Evolutionary conservation across 2,797 vertebrate genomes (phyloP).

Genomic region (Lepus townsendii): DNA sequence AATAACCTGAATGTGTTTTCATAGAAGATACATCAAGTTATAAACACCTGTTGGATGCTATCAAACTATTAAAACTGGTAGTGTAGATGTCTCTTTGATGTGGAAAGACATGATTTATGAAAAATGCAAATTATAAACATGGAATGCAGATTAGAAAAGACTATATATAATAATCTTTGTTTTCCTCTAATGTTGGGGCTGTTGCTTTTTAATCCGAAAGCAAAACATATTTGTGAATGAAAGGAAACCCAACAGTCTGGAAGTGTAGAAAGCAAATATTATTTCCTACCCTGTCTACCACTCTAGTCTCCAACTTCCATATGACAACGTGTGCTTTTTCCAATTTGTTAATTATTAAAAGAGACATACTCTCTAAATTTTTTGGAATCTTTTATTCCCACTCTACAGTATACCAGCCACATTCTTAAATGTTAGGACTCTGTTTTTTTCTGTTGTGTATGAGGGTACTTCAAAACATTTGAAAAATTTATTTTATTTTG

Average conservation of each 20-base stretch:
- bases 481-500: no score
- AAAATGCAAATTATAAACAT: slow-evolving; percentile 37
- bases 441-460: neutral
- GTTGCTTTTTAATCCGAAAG: neutral
- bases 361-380: slow-evolving; percentile 9
- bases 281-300: neutral
- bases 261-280: neutral
- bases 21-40: neutral
- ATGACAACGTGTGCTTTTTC: neutral
- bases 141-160: slow-evolving; percentile 12
- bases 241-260: neutral
- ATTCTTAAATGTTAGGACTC: slow-evolving; percentile 38
- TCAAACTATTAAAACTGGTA: slow-evolving; percentile 30
- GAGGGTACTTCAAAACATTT: no score
- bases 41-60: neutral
- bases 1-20: slow-evolving; percentile 20
- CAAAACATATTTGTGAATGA: no score
- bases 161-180: neutral
- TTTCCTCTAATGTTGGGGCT: slow-evolving; percentile 20
- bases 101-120: neutral
- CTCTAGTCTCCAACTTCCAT: neutral
- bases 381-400: slow-evolving; percentile 4
- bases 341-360: slow-evolving; percentile 32
- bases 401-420: neutral
- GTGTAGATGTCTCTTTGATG: neutral